phyloP scores from a whole-genome alignment of 2,113 vertebrate genomes.

The Eudyptes chrysolophus region DNA sequence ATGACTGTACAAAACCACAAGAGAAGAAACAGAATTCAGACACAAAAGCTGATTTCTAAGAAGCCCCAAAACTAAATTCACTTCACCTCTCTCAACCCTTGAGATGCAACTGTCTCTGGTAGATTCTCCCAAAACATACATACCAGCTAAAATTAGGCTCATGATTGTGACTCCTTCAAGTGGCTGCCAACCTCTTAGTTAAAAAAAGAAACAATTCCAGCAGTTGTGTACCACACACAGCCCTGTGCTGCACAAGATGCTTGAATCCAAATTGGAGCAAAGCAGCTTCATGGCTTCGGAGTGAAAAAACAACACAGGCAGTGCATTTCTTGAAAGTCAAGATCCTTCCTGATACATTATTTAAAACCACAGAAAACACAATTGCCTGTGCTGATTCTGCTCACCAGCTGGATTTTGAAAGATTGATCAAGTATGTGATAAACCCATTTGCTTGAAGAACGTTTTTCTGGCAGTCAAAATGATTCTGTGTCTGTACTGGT shows the following conservation, averaged over 20 bases:
- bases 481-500: not conserved
- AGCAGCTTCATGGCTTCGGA: not conserved
- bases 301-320: not conserved
- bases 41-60: not conserved
- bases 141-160: constrained; percentile 57
- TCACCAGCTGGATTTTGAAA: constrained; percentile 39
- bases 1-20: not conserved
- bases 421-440: not conserved
- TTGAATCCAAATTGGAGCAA: not conserved
- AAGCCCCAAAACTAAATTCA: not conserved
- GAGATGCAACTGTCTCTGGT: not conserved
- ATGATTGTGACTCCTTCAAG: constrained; percentile 53
- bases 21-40: not conserved
- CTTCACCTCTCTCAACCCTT: not conserved
- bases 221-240: constrained; percentile 1
- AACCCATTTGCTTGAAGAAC: not conserved
- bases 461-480: not conserved
- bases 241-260: not conserved
- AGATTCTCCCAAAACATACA: constrained; percentile 22
- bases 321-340: not conserved
- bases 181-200: constrained; percentile 50
- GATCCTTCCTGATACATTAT: constrained; percentile 1
- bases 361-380: not conserved
- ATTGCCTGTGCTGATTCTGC: not conserved
- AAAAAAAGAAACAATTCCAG: constrained; percentile 65